Percentiles rank a stretch among this genome's conserved stretches.
Conservation (phyloP, 2,888 invertebrate genomes). For the Rhamphomyia laevipes region DNA sequence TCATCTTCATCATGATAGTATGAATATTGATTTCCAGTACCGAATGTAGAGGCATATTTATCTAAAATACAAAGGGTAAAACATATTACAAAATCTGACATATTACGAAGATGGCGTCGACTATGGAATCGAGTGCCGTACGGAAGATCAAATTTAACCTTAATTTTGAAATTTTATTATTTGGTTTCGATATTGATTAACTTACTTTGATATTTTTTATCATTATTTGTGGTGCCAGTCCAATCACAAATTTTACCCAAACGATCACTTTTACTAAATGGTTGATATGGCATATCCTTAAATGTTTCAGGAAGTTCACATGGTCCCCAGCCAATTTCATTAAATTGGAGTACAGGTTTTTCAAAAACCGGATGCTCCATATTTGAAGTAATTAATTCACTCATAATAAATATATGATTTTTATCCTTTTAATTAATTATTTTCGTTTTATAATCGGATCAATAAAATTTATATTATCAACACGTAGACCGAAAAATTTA, state of each 20-base stretch:
- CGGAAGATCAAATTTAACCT: neutral
- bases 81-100: neutral
- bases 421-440: too few species aligned
- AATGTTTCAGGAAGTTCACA: slow-evolving; percentile 88
- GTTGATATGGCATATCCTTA: slow-evolving; percentile 74
- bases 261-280: slow-evolving; percentile 96
- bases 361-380: slow-evolving; percentile 23
- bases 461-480: too few species aligned
- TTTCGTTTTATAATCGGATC: too few species aligned
- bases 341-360: slow-evolving; percentile 33
- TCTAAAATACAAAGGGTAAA: slow-evolving; percentile 40
- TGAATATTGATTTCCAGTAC: slow-evolving; percentile 91
- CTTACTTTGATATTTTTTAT: slow-evolving; percentile 87
- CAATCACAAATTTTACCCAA: slow-evolving; percentile 98
- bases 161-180: neutral
- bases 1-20: slow-evolving; percentile 99
- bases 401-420: slow-evolving; percentile 8
- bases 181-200: slow-evolving; percentile 16
- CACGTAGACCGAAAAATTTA: too few species aligned
- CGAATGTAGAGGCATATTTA: slow-evolving; percentile 86
- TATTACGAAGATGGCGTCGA: too few species aligned
- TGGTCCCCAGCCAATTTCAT: slow-evolving; percentile 83
- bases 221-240: slow-evolving; percentile 87
- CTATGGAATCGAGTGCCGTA: neutral
- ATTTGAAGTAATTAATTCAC: slow-evolving; percentile 29